Percentiles rank a stretch among this genome's conserved stretches.
Evolutionary conservation across 2,888 invertebrate species (phyloP).

Genomic region (Meloe dianella): DNA sequence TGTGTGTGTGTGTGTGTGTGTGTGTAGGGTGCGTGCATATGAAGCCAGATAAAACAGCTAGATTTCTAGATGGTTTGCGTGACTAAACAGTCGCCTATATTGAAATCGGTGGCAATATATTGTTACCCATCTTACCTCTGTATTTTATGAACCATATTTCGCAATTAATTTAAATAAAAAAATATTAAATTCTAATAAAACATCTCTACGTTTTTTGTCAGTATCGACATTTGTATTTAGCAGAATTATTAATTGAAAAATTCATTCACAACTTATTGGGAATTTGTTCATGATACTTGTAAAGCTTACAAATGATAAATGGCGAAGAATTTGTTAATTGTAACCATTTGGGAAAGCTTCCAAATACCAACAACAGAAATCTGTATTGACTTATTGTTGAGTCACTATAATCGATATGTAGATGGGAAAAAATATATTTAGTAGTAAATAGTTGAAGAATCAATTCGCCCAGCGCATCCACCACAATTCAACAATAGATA

Average conservation of each 20-base stretch:
- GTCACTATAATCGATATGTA: background rate
- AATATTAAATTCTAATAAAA: too few species aligned
- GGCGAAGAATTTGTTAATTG: background rate
- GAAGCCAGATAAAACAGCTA: background rate
- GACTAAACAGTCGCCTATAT: constrained; percentile 3
- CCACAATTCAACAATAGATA: background rate
- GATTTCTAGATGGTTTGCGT: constrained; percentile 6
- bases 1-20: too few species aligned
- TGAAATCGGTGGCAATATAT: background rate
- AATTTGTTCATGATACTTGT: background rate
- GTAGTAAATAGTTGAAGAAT: background rate
- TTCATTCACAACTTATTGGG: too few species aligned
- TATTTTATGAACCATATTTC: background rate
- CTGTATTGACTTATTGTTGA: background rate
- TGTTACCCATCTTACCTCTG: background rate
- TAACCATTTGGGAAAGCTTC: background rate
- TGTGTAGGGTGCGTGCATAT: constrained; percentile 15
- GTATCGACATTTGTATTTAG: too few species aligned
- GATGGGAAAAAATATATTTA: background rate
- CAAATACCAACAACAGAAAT: background rate
- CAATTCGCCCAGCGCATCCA: background rate
- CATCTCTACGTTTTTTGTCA: too few species aligned
- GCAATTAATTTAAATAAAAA: background rate
- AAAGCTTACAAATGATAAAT: background rate
- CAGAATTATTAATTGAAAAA: too few species aligned